Evolutionary conservation across 2,797 vertebrate genomes (phyloP), one percentile per base, ranked within the genome.

Genomic region (Hephaestus fuliginosus): DNA sequence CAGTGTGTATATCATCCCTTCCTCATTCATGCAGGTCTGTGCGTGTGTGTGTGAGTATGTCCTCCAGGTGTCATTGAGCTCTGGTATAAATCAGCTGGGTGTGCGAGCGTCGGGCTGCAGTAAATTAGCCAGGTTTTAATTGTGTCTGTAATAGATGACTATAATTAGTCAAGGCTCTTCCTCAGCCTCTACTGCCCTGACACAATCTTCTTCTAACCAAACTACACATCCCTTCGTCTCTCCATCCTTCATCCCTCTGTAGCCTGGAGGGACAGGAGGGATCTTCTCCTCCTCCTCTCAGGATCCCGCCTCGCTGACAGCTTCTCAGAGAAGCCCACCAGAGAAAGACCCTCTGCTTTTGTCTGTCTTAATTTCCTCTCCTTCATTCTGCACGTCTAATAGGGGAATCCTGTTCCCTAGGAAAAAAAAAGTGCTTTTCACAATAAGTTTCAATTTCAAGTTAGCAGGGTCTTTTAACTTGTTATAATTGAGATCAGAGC

Each of bases 101-200:
- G 90, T 91, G 88, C 73, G 86, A 88, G 91, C 81, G 76, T 91
- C 72, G 76, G 86, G 91, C 89, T 90, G 91, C 91, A 88, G 92
- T 93, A 93, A 95, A 95, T 94, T 93, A 94, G 93, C 92, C 86
- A 75, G 89, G 77, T 92, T 95, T 94, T 95, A 94, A 95, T 95
- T 95, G 93, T 94, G 91, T 92, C 93, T 87, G 86, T 94, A 94
- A 94, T 95, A 94, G 91, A 94, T 94, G 93, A 92, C 84, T 91
- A 84, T 93, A 93, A 93, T 94, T 93, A 94, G 93, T 95, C 94
- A 94, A 93, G 87, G 91, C 91, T 95, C 90, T 92, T 94, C 90
- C 84, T 90, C 90, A 86, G 88, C 88, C 84, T 92, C 90, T 61
- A 56, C 88, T 83, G 83, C 85, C 89, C 91, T 92, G 89, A 93